Conservation (phyloP, 1,140 invertebrate genomes). For the Antheraea mylitta region DNA sequence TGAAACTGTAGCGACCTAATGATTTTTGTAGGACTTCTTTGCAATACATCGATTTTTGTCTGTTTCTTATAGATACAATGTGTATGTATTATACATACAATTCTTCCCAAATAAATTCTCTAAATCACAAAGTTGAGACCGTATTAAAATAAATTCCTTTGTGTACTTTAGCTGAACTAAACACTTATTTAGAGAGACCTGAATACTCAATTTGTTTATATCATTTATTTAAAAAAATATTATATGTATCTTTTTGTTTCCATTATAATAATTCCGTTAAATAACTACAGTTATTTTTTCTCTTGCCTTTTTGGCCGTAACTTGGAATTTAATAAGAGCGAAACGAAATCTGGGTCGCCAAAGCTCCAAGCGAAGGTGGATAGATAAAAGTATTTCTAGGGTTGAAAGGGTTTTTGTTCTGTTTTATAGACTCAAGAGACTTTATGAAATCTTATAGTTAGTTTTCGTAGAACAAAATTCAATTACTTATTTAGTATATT, state of each 20-base stretch:
- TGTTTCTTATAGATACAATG: too few relatives aligned
- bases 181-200: too few relatives aligned
- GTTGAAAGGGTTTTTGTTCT: conserved; percentile 7
- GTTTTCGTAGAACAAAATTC: neutral
- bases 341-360: conserved; percentile 15
- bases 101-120: too few relatives aligned
- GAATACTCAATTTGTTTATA: too few relatives aligned
- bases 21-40: too few relatives aligned
- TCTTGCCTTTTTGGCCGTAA: conserved; percentile 13
- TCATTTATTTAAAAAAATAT: too few relatives aligned
- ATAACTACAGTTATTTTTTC: conserved; percentile 12
- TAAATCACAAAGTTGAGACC: too few relatives aligned
- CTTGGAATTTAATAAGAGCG: conserved; percentile 24
- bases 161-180: too few relatives aligned
- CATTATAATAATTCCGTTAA: conserved; percentile 1
- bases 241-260: neutral
- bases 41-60: too few relatives aligned
- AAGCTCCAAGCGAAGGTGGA: conserved; percentile 11
- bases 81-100: too few relatives aligned
- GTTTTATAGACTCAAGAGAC: neutral
- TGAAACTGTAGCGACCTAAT: too few relatives aligned
- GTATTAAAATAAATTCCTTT: too few relatives aligned
- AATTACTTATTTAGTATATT: neutral
- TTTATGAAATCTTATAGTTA: neutral
- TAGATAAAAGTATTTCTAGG: conserved; percentile 2